These are phyloP conservation scores for Periparus ater DNA, from an alignment of 2,797 vertebrate genomes.

Conservation along the genomic window DNA sequence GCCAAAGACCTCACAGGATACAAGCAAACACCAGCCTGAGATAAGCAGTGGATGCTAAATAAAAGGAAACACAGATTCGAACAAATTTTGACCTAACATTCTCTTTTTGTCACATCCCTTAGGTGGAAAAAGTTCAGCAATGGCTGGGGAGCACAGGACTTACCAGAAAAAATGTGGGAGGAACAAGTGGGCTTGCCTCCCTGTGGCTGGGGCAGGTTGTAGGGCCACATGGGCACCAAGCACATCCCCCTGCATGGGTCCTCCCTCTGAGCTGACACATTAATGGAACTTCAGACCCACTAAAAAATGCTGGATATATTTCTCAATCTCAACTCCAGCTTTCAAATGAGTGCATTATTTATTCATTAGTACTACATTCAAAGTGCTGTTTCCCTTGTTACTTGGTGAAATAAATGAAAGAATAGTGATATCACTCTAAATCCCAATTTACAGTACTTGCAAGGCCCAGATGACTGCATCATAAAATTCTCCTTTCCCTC, in stretches of 20 bases:
- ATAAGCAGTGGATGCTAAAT: background rate
- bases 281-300: constrained; percentile 18
- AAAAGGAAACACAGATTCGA: background rate
- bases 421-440: constrained; percentile 43
- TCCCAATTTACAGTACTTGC: constrained; percentile 26
- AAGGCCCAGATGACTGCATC: background rate
- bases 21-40: background rate
- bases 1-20: background rate
- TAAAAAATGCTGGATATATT: constrained; percentile 18
- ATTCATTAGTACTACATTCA: constrained; percentile 56
- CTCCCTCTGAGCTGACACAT: background rate
- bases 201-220: background rate
- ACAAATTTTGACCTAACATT: background rate
- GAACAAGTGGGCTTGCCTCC: background rate
- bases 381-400: constrained; percentile 41
- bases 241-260: background rate
- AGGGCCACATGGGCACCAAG: background rate
- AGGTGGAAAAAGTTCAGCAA: background rate
- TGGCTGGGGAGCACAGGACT: rapidly evolving
- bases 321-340: constrained; percentile 30
- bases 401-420: constrained; percentile 63
- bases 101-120: background rate
- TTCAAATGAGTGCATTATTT: constrained; percentile 59
- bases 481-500: background rate
- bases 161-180: background rate